Percentiles rank a stretch among this genome's conserved stretches.
phyloP scores from a whole-genome alignment of 2,888 invertebrate genomes.

The Acleris literana region DNA sequence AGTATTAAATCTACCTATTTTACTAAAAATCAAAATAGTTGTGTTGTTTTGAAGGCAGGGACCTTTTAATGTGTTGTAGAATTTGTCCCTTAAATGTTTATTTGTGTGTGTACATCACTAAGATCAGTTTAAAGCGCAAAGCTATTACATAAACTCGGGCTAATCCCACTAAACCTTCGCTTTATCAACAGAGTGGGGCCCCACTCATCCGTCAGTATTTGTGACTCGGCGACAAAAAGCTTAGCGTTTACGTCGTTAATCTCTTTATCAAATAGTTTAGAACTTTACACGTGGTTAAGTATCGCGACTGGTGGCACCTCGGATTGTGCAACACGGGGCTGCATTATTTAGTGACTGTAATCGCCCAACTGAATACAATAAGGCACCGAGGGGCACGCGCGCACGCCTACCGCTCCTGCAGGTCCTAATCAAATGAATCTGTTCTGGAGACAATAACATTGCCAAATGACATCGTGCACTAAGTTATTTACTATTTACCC shows the following conservation, averaged over 20 bases:
- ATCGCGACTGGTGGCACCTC: slow-evolving; percentile 51
- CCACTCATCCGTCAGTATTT: slow-evolving; percentile 31
- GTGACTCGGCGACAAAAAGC: slow-evolving; percentile 33
- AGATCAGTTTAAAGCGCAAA: slow-evolving; percentile 10
- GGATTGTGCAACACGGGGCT: slow-evolving; percentile 63
- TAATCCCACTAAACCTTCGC: slow-evolving; percentile 34
- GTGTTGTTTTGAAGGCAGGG: no score
- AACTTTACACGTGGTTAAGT: slow-evolving; percentile 49
- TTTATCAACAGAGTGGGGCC: slow-evolving; percentile 32
- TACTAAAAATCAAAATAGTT: no score
- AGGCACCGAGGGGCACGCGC: slow-evolving; percentile 8
- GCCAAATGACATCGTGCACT: slow-evolving; percentile 46
- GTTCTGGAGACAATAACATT: slow-evolving; percentile 59
- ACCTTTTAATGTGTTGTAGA: not conserved
- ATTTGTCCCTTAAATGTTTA: not conserved
- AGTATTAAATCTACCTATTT: no score
- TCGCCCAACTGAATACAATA: slow-evolving; percentile 39
- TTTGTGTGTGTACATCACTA: not conserved
- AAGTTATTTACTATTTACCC: slow-evolving; percentile 21
- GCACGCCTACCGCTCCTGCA: slow-evolving; percentile 48
- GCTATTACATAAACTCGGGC: slow-evolving; percentile 27
- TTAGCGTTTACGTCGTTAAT: slow-evolving; percentile 45
- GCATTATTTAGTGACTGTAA: slow-evolving; percentile 59
- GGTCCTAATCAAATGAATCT: slow-evolving; percentile 57
- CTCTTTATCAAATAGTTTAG: slow-evolving; percentile 57